Evolutionary conservation across 2,113 vertebrate genomes (phyloP).

Genomic region (Dicerorhinus sumatrensis): DNA sequence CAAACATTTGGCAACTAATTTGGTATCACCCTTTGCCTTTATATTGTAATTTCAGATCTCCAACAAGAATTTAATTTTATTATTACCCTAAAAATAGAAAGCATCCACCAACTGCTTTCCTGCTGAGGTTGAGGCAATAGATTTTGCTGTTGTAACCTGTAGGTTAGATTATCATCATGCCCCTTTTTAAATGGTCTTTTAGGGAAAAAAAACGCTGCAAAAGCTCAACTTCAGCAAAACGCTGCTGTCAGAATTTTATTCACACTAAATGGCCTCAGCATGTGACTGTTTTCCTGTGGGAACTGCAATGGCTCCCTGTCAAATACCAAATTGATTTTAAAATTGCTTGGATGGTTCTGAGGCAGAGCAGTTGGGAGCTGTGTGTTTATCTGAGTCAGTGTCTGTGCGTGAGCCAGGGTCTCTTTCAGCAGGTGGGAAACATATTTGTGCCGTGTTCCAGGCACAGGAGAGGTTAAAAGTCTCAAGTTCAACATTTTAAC

Average conservation of each 20-base stretch:
- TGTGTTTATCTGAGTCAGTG: constrained; percentile 81
- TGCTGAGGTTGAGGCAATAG: constrained; percentile 48
- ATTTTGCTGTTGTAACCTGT: constrained; percentile 62
- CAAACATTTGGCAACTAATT: neutral
- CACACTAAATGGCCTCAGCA: constrained; percentile 84
- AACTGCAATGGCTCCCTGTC: constrained; percentile 80
- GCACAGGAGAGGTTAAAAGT: constrained; percentile 48
- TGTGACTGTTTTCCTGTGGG: constrained; percentile 79
- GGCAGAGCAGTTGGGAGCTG: constrained; percentile 69
- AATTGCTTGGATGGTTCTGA: constrained; percentile 85
- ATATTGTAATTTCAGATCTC: neutral
- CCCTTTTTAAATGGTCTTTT: constrained; percentile 63
- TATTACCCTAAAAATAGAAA: constrained; percentile 22
- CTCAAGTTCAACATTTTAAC: neutral
- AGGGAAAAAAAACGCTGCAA: neutral
- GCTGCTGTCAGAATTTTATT: constrained; percentile 75
- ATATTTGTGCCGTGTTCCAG: constrained; percentile 70
- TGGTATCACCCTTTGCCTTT: neutral
- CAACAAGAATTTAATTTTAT: constrained; percentile 16
- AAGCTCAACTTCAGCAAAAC: constrained; percentile 75
- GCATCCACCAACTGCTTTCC: neutral
- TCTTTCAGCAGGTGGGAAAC: constrained; percentile 67
- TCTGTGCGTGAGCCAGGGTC: constrained; percentile 65
- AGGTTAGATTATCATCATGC: constrained; percentile 1
- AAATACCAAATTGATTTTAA: constrained; percentile 89